These are phyloP conservation scores for Indicator maculatus DNA, from an alignment of 2,113 vertebrate species.

Conservation along the genomic window DNA sequence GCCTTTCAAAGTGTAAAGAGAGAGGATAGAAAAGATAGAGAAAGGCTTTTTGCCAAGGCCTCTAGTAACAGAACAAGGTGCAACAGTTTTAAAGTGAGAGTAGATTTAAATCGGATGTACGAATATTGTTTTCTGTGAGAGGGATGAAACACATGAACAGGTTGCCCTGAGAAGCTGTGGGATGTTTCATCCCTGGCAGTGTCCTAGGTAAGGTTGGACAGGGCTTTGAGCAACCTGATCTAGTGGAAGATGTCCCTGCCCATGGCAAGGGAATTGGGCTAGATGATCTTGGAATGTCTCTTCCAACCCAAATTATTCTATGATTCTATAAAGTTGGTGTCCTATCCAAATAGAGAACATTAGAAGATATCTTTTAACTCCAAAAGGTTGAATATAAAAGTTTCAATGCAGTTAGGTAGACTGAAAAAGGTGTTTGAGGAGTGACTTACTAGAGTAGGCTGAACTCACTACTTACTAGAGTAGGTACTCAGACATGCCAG, in stretches of 20 bases:
- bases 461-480: background rate
- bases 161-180: background rate
- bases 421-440: conserved; percentile 10
- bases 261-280: background rate
- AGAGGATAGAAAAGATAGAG: background rate
- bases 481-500: background rate
- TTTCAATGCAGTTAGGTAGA: background rate
- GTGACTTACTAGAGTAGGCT: background rate
- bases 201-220: background rate
- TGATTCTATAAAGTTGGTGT: background rate
- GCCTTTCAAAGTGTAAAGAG: background rate
- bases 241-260: too few species aligned
- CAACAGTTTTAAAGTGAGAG: background rate
- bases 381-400: background rate
- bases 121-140: background rate
- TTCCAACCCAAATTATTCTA: background rate
- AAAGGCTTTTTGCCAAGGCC: background rate
- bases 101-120: background rate
- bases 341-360: background rate
- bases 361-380: background rate
- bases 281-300: background rate
- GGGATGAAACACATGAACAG: background rate
- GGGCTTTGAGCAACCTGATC: background rate
- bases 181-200: background rate
- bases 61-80: background rate